Percentiles rank a stretch among this genome's conserved stretches.
Conservation (phyloP, 2,113 vertebrate genomes). For the Dicentrarchus labrax region DNA sequence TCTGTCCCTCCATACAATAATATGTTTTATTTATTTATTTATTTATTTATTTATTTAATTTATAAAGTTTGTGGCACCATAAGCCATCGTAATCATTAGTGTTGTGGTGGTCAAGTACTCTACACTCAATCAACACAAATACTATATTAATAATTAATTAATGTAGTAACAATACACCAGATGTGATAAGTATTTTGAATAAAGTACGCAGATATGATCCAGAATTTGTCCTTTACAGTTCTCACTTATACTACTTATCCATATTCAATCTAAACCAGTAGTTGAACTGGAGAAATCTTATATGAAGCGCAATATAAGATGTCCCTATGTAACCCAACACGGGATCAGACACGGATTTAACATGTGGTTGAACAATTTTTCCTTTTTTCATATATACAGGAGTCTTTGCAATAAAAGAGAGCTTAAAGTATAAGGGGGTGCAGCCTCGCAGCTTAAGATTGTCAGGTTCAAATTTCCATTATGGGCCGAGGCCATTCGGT, state of each 20-base stretch:
- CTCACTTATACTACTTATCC: neutral
- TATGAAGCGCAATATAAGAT: neutral
- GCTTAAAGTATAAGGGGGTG: neutral
- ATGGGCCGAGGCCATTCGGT: conserved; percentile 20
- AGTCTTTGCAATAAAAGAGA: neutral
- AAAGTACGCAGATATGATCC: neutral
- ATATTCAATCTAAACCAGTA: neutral
- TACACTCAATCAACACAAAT: neutral
- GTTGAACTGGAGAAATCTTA: no score
- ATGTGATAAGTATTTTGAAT: neutral
- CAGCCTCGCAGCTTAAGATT: neutral
- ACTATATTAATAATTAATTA: no score
- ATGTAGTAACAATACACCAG: neutral
- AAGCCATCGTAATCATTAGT: neutral
- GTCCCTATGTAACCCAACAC: neutral
- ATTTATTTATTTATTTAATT: no score
- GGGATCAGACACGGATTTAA: conserved; percentile 6
- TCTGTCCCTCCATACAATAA: neutral
- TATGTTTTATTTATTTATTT: no score
- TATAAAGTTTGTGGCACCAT: neutral
- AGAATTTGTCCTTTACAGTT: neutral
- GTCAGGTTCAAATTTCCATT: conserved; percentile 30
- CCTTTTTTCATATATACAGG: neutral
- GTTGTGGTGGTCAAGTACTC: neutral
- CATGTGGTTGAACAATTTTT: neutral